Percentiles rank a stretch among this genome's conserved stretches.
These are phyloP conservation scores for Philopedon plagiatum DNA, from an alignment of 2,888 invertebrate genomes.

Conservation along the genomic window DNA sequence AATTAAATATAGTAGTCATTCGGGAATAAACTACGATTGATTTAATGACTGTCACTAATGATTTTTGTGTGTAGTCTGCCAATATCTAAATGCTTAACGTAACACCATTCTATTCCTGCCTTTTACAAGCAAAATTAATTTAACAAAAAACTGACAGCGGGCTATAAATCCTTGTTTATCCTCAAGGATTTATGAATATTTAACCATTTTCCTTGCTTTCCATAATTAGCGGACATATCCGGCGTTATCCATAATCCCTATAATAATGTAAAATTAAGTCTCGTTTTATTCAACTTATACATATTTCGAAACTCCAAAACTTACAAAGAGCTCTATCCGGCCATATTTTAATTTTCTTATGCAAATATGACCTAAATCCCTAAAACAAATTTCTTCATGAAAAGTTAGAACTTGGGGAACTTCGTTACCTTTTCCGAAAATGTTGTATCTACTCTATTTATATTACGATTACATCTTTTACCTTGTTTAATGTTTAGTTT, in stretches of 20 bases:
- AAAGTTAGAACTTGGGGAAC: slow-evolving; percentile 21
- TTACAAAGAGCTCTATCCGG: slow-evolving; percentile 22
- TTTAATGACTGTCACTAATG: too few species aligned
- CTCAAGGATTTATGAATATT: too few species aligned
- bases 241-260: neutral
- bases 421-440: slow-evolving; percentile 23
- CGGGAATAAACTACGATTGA: too few species aligned
- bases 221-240: neutral
- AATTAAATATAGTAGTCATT: too few species aligned
- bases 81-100: too few species aligned
- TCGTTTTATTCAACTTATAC: slow-evolving; percentile 5
- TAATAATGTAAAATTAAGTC: slow-evolving; percentile 8
- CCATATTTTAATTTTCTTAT: slow-evolving; percentile 33
- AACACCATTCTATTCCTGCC: too few species aligned
- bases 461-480: slow-evolving; percentile 14
- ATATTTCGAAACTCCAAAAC: slow-evolving; percentile 10
- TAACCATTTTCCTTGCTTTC: too few species aligned
- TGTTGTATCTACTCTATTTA: slow-evolving; percentile 22
- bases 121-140: too few species aligned
- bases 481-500: slow-evolving; percentile 16
- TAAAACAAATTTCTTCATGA: slow-evolving; percentile 28
- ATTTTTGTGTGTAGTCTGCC: too few species aligned
- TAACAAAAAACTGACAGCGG: too few species aligned
- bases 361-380: slow-evolving; percentile 31
- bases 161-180: too few species aligned